Base-by-base conservation (phyloP, 2,888 invertebrate genomes). In the Callyntrura guangdongensis region DNA sequence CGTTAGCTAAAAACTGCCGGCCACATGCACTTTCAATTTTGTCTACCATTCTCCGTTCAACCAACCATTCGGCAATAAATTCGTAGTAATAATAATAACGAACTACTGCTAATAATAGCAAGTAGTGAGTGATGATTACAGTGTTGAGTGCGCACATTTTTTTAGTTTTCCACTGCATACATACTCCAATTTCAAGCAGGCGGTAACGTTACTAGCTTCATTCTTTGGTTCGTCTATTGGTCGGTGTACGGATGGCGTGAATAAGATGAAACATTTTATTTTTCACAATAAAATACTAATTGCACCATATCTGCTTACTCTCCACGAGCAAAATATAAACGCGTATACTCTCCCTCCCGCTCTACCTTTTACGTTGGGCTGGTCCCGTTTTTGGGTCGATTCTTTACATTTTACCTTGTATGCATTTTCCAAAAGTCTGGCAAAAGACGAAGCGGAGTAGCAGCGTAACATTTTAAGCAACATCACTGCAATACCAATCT, bases 51-150 rank as follows among this genome's bases (percentile, higher is more conserved):
- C 53, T 25, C 25, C 11, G 72, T 72, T 72, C 20, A 72, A 47
- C n/a, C 14, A 36, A 8, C 47, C 47, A 47, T 14, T 47, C 47
- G 17, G 45, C 20, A 8, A 20, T n/a, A 53, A 53, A n/a, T 53
- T 53, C 36, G 36, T 69, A n/a, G 69, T 45, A 69, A 69, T 53
- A 77, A 69, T 53, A 77, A 36, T 53, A 47, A 72, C 1, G 74
- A 77, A 36, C 36, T 36, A 6, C 36, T 36, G 5, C 9, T 53
- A 77, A 74, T 74, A 49, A 36, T 25, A 47, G 47, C 14, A 22
- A 77, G 77, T 22, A 77, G 53, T 77, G 53, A 49, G 53, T 77
- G 77, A 77, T 77, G 77, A 77, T 77, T 77, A 77, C 53, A 3
- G 25, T 77, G 77, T 53, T 25, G 77, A 77, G 77, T 49, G 77